Evolutionary conservation across 2,113 vertebrate species (phyloP).

Genomic region (Pseudopodoces humilis): DNA sequence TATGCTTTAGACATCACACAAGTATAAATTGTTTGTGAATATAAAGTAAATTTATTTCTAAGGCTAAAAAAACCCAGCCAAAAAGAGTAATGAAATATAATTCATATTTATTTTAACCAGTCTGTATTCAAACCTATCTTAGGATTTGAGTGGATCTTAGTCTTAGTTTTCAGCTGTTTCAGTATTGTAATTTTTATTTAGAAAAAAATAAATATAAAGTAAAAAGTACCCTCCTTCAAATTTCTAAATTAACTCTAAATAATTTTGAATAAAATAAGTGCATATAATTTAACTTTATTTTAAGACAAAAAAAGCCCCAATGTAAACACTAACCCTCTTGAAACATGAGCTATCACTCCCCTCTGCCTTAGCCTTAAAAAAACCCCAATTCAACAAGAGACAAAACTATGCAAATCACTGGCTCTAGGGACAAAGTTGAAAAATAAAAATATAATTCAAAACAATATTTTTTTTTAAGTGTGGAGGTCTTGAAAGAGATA

Average conservation of each 20-base stretch:
- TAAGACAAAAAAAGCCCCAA: neutral
- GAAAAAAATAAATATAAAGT: neutral
- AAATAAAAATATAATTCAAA: neutral
- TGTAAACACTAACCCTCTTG: neutral
- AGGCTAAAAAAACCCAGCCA: neutral
- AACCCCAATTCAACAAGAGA: neutral
- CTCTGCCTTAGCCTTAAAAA: neutral
- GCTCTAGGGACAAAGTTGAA: neutral
- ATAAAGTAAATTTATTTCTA: neutral
- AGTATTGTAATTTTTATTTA: neutral
- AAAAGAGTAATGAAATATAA: neutral
- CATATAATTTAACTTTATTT: neutral
- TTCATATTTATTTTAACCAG: neutral
- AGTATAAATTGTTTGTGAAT: slow-evolving; percentile 33
- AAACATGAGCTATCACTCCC: neutral
- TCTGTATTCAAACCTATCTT: neutral
- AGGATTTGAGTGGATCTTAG: neutral
- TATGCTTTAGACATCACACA: neutral
- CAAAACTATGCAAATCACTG: neutral
- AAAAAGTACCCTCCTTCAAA: neutral
- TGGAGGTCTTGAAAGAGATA: neutral
- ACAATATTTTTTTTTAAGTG: neutral
- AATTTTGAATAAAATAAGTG: neutral
- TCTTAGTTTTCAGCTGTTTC: neutral
- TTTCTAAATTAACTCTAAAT: neutral